phyloP scores from a whole-genome alignment of 2,888 invertebrate genomes.

The Drosophila mayaguana region DNA sequence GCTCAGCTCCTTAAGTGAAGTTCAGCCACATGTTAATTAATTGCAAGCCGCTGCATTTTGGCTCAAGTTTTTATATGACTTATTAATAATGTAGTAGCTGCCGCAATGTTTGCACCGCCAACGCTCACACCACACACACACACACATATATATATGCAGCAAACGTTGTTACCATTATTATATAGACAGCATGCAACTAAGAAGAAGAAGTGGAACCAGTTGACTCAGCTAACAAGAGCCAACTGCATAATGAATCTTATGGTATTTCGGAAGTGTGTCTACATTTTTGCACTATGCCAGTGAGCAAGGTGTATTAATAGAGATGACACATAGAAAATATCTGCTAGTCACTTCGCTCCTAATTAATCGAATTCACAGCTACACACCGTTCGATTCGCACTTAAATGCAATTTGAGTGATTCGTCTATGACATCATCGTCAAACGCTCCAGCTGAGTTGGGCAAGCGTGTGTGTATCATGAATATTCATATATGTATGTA shows the following conservation, averaged over 20 bases:
- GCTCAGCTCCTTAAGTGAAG: constrained; percentile 8
- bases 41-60: constrained; percentile 29
- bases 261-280: constrained; percentile 3
- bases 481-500: constrained; percentile 37
- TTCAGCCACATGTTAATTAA: constrained; percentile 40
- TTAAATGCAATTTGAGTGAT: constrained; percentile 39
- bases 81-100: constrained; percentile 44
- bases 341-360: constrained; percentile 9
- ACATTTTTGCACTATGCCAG: constrained; percentile 9
- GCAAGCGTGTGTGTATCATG: constrained; percentile 18
- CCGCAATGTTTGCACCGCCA: constrained; percentile 43
- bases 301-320: background rate
- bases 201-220: too few relatives aligned
- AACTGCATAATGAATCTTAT: constrained; percentile 22
- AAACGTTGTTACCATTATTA: constrained; percentile 15
- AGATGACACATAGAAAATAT: background rate
- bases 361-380: constrained; percentile 36
- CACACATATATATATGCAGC: too few relatives aligned
- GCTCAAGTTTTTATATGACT: constrained; percentile 40
- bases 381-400: constrained; percentile 32
- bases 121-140: constrained; percentile 22
- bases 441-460: constrained; percentile 2
- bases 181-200: constrained; percentile 22
- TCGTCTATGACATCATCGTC: constrained; percentile 5
- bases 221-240: constrained; percentile 14